A percentile compares a stretch with the other conserved stretches of the same genome.
Evolutionary conservation across 2,888 invertebrate genomes (phyloP).

Genomic region (Athalia circularis): DNA sequence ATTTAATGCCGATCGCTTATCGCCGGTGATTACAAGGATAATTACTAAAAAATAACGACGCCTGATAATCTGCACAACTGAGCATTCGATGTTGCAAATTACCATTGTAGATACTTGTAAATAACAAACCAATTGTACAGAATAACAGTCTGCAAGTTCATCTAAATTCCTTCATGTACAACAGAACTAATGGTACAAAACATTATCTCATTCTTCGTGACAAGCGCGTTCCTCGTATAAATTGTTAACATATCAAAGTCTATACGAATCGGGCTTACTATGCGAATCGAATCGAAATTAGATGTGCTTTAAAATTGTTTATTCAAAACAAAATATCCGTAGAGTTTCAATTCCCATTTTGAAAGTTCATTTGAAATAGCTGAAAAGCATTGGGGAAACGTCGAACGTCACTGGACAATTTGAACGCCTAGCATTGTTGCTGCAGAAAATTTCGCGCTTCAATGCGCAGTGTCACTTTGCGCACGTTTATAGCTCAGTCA

Average conservation of each 20-base stretch:
- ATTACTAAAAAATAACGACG: slow-evolving; percentile 13
- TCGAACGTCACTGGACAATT: neutral
- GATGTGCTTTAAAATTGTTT: too few species aligned
- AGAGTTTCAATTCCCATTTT: neutral
- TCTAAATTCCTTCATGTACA: slow-evolving; percentile 16
- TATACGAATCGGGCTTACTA: too few species aligned
- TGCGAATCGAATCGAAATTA: too few species aligned
- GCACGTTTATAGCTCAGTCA: neutral
- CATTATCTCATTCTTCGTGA: slow-evolving; percentile 17
- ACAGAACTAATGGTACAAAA: slow-evolving; percentile 28
- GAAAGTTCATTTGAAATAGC: neutral
- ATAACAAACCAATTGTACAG: neutral
- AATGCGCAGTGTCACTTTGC: slow-evolving; percentile 16
- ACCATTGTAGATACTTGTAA: neutral
- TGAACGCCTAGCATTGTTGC: slow-evolving; percentile 14
- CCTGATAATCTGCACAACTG: neutral
- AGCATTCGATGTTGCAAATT: neutral
- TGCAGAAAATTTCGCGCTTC: slow-evolving; percentile 23
- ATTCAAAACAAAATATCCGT: too few species aligned
- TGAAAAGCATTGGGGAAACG: too few species aligned
- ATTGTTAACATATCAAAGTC: too few species aligned
- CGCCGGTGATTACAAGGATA: neutral
- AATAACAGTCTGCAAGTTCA: neutral
- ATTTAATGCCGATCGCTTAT: slow-evolving; percentile 6
- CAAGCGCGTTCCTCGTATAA: neutral